A percentile compares a stretch with the other conserved stretches of the same genome.
Evolutionary conservation across 2,888 invertebrate genomes (phyloP).

Genomic region (Ectemnius continuus): DNA sequence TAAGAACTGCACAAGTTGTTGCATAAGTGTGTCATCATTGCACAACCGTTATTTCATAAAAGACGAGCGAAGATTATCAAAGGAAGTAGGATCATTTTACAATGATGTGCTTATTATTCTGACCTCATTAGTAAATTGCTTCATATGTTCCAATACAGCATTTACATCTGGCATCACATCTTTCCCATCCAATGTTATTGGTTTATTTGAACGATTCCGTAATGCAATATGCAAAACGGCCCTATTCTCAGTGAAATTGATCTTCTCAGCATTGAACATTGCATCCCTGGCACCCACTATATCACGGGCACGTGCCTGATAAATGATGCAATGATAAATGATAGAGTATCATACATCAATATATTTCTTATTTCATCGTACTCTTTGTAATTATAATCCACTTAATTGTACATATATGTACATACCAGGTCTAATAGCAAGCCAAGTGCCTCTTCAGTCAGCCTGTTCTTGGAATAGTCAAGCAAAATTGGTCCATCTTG

Average conservation of each 20-base stretch:
- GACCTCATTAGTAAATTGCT: slow-evolving; percentile 91
- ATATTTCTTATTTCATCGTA: slow-evolving; percentile 2
- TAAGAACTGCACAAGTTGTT: too few species aligned
- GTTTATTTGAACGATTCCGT: slow-evolving; percentile 88
- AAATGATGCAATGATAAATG: slow-evolving; percentile 15
- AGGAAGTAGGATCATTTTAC: background rate
- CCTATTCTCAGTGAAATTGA: slow-evolving; percentile 98
- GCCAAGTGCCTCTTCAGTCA: slow-evolving; percentile 87
- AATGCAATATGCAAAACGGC: slow-evolving; percentile 97
- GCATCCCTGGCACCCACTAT: slow-evolving; percentile 92
- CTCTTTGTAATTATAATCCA: background rate
- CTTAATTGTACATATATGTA: slow-evolving; percentile 67
- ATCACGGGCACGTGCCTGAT: slow-evolving; percentile 84
- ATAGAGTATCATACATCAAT: background rate
- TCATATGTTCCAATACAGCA: slow-evolving; percentile 95
- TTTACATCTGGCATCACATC: slow-evolving; percentile 97
- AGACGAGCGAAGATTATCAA: slow-evolving; percentile 11
- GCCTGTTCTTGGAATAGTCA: slow-evolving; percentile 98
- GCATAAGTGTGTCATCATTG: too few species aligned
- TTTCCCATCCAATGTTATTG: slow-evolving; percentile 90
- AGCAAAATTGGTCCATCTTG: slow-evolving; percentile 93
- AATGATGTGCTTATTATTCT: slow-evolving; percentile 12
- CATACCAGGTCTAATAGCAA: slow-evolving; percentile 91
- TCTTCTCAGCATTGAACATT: slow-evolving; percentile 96
- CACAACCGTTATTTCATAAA: background rate